Evolutionary conservation across 1,140 invertebrate genomes (phyloP), one percentile per base, ranked within the genome.

Genomic region (Drosophila ironensis): DNA sequence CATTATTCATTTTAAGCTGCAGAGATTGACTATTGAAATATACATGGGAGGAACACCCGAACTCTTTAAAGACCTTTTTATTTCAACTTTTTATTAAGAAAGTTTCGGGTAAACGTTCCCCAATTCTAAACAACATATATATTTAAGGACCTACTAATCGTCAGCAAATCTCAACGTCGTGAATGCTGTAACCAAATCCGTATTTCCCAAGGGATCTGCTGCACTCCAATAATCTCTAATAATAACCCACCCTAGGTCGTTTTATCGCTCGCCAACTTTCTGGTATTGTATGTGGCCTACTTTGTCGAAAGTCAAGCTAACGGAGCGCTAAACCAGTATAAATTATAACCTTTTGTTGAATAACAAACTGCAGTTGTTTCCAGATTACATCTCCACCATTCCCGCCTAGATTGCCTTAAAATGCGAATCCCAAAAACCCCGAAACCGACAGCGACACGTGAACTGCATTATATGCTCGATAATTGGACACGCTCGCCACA

Each of bases 391-490:
- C 60, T 64, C 25, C 7, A 30, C 9, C 53, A 22, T 19, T 61
- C 14, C 40, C 37, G 22, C 54, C 24, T 17, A 57, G 51, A 60
- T 60, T 35, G 54, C 40, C 38, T 19, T 22, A 41, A 64, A 50
- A 41, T 22, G 27, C 48, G 41, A 46, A 40, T 61, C 56, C 56
- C 41, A 8, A 14, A 41, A 45, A 25, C 56, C 56, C 41, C 6
- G 11, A 41, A 45, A 25, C 35, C 52, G 35, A 17, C 54, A 59
- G 75, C 30, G 72, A 69, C 77, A 84, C 77, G 77, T 82, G 78
- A 82, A 82, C 77, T 84, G 77, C 61, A 84, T 77, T 77, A 82
- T 77, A 50, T 61, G 63, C 41, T 56, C 68, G 78, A 82, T 82
- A 84, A 82, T 82, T 82, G 81, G 72, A 82, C 69, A 84, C 78